These are phyloP conservation scores for Sycophaga agraensis DNA, from an alignment of 1,140 invertebrate species.

Conservation along the genomic window DNA sequence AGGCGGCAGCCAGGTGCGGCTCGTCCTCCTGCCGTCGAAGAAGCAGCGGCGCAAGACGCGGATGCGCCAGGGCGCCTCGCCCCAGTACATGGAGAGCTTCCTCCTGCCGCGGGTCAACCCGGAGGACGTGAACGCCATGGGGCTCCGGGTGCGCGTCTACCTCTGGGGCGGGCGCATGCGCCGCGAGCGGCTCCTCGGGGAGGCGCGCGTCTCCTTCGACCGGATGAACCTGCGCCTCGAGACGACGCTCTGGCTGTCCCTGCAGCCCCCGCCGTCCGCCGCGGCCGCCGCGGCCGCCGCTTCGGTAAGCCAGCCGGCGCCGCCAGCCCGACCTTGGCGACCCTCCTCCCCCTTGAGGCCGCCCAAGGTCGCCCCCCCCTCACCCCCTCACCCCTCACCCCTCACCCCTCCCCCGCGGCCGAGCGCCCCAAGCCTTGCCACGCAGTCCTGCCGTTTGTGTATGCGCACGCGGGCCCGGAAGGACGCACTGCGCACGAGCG, in stretches of 20 bases:
- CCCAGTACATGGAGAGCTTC: slow-evolving; percentile 91
- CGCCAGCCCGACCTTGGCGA: too few relatives aligned
- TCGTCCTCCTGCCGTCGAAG: slow-evolving; percentile 84
- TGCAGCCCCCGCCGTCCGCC: slow-evolving; percentile 80
- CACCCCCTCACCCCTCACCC: too few relatives aligned
- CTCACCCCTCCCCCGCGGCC: too few relatives aligned
- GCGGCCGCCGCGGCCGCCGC: too few relatives aligned
- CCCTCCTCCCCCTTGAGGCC: too few relatives aligned
- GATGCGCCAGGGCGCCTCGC: slow-evolving; percentile 82
- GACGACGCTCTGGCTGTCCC: slow-evolving; percentile 83
- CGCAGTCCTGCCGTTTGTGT: too few relatives aligned
- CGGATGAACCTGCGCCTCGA: slow-evolving; percentile 84
- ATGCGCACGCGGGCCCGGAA: too few relatives aligned
- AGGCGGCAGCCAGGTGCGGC: slow-evolving; percentile 78
- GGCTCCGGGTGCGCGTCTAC: slow-evolving; percentile 86
- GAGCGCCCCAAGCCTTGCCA: too few relatives aligned
- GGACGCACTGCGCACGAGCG: too few relatives aligned
- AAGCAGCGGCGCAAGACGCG: slow-evolving; percentile 93
- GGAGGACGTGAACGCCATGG: slow-evolving; percentile 90
- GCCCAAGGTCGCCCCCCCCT: too few relatives aligned
- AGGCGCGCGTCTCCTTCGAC: slow-evolving; percentile 84
- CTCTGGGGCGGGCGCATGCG: slow-evolving; percentile 74
- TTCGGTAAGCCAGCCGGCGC: slow-evolving; percentile 74
- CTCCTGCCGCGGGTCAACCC: slow-evolving; percentile 87
- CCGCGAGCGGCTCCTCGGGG: slow-evolving; percentile 86